These are phyloP conservation scores for Furnarius figulus DNA, from an alignment of 2,113 vertebrate genomes.

Conservation along the genomic window DNA sequence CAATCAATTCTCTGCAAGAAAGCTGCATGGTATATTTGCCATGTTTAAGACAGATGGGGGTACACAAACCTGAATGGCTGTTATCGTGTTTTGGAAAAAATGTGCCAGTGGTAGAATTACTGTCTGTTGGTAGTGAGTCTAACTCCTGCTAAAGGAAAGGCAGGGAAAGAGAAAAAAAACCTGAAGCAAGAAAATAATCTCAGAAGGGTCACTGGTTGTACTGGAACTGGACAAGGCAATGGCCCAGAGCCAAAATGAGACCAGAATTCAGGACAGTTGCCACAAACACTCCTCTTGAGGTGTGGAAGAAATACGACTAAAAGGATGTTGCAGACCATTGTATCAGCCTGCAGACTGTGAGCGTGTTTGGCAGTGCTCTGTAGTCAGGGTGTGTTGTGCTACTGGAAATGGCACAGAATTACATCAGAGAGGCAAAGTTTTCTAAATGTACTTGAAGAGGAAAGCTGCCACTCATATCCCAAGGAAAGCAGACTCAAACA, in stretches of 20 bases:
- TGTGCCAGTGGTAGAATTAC: neutral
- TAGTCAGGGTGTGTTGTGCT: neutral
- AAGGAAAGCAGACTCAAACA: neutral
- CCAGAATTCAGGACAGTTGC: neutral
- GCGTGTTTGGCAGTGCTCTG: neutral
- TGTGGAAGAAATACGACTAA: neutral
- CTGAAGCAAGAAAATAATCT: neutral
- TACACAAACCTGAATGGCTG: neutral
- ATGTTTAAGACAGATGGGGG: neutral
- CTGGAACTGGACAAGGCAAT: neutral
- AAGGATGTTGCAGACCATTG: neutral
- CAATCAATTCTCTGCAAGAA: neutral
- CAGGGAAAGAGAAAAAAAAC: neutral
- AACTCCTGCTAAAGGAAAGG: neutral
- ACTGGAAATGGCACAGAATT: neutral
- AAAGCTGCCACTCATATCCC: neutral
- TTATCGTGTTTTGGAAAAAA: neutral
- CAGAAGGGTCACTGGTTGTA: neutral
- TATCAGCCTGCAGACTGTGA: neutral
- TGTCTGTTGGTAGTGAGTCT: neutral
- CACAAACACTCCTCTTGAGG: neutral
- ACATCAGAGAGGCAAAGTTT: neutral
- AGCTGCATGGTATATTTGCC: neutral
- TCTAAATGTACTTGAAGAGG: neutral
- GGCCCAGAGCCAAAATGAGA: rapidly evolving